Evolutionary conservation across 2,888 invertebrate genomes (phyloP), one percentile per base, ranked within the genome.

Genomic region (Pristionchus maxplancki): DNA sequence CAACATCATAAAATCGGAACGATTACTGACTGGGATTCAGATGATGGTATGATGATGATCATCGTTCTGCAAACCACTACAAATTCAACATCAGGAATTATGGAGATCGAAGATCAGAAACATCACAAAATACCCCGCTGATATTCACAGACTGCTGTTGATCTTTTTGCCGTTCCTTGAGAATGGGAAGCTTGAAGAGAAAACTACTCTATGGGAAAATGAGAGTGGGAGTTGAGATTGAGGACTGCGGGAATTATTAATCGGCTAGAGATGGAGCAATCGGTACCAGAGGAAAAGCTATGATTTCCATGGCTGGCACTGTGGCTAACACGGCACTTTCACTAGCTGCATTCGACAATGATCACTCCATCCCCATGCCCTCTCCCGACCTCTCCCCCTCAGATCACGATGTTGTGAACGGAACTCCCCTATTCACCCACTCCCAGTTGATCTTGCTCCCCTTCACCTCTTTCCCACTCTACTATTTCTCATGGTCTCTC

Each of bases 371-470:
- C 48, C 17, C 24, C 58, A 3, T 17, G 20, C n/a, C n/a, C 20
- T 44, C 83, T 40, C n/a, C 37, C 13, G 6, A 9, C 28, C 28
- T 31, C 50, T 58, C 50, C 62, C n/a, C 28, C 64, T 31, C 64
- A 31, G 64, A 64, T 64, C 64, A 64, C 64, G 64, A 64, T 28
- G 64, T 64, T 64, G 28, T 64, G 64, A 8, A 64, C 28, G 31
- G 64, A 37, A 37, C 71, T 71, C 71, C 9, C 37, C 28, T 28
- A 37, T 37, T 71, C 48, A 34, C 37, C 64, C 67, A 64, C 44
- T 87, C 67, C 20, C 87, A 34, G 67, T 50, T 67, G 71, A 31
- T 71, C 67, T 71, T 50, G 58, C 84, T 24, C 24, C 62, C 84
- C 44, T n/a, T 86, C 62, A n/a, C 86, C 11, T 28, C 87, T 28